phyloP scores from a whole-genome alignment of 2,888 invertebrate genomes.

The Neria commutata region DNA sequence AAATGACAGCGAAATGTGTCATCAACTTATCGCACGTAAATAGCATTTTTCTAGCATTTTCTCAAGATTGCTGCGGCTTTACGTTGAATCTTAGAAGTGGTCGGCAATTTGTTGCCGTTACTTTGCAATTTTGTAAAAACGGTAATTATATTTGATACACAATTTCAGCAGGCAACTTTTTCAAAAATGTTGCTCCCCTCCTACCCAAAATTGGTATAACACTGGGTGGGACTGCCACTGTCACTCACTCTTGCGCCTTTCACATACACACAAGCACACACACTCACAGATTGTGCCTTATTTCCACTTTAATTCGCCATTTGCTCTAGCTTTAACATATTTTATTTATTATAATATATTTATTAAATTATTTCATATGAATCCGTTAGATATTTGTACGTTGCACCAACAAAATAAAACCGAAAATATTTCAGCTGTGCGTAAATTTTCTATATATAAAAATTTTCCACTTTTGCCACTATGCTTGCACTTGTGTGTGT shows the following conservation, averaged over 20 bases:
- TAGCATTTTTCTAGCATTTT: constrained; percentile 62
- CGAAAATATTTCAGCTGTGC: constrained; percentile 48
- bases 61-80: constrained; percentile 34
- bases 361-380: constrained; percentile 39
- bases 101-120: neutral
- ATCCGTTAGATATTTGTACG: constrained; percentile 4
- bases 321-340: constrained; percentile 22
- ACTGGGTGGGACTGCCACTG: constrained; percentile 47
- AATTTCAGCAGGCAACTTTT: too few relatives aligned
- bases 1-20: constrained; percentile 59
- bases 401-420: constrained; percentile 25
- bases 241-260: neutral
- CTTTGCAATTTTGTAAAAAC: neutral
- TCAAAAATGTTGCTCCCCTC: too few relatives aligned
- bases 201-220: constrained; percentile 42
- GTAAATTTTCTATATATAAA: constrained; percentile 59
- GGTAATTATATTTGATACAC: constrained; percentile 1
- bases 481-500: constrained; percentile 10
- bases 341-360: constrained; percentile 21
- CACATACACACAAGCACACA: constrained; percentile 32
- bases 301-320: constrained; percentile 22
- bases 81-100: constrained; percentile 1
- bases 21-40: constrained; percentile 60
- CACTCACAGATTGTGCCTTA: constrained; percentile 12
- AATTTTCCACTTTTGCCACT: constrained; percentile 29